Conservation (phyloP, 2,888 invertebrate genomes). For the Graphium colonna region DNA sequence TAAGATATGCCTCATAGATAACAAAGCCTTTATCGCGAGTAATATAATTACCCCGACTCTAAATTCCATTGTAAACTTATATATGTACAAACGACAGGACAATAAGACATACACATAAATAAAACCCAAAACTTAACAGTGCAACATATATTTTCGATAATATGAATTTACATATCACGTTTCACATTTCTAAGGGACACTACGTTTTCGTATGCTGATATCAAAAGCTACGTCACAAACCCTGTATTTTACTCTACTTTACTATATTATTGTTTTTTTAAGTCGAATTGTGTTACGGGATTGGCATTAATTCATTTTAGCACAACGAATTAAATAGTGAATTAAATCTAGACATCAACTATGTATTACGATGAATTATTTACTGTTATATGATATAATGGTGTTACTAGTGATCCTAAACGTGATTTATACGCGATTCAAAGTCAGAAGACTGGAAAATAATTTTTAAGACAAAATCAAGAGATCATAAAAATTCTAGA, state of each 20-base stretch:
- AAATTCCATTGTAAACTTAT: slow-evolving; percentile 19
- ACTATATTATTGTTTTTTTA: slow-evolving; percentile 2
- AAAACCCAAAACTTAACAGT: slow-evolving; percentile 70
- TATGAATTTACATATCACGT: slow-evolving; percentile 74
- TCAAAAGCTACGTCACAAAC: slow-evolving; percentile 14
- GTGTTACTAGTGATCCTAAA: slow-evolving; percentile 17
- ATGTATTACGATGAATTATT: slow-evolving; percentile 15
- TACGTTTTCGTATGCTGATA: slow-evolving; percentile 1
- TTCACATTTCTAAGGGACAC: slow-evolving; percentile 28
- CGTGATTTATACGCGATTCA: slow-evolving; percentile 21
- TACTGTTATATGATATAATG: slow-evolving; percentile 25
- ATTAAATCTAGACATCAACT: slow-evolving; percentile 16
- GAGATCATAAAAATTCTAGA: slow-evolving; percentile 62
- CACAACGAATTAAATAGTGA: slow-evolving; percentile 26
- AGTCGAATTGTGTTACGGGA: slow-evolving; percentile 10
- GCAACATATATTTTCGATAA: slow-evolving; percentile 76
- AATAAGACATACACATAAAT: slow-evolving; percentile 50
- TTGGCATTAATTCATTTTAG: slow-evolving; percentile 33
- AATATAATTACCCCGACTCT: slow-evolving; percentile 34
- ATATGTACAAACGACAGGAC: slow-evolving; percentile 15
- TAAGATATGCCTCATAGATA: slow-evolving; percentile 46
- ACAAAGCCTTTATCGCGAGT: slow-evolving; percentile 32
- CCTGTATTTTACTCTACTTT: slow-evolving; percentile 16
- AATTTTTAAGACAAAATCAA: slow-evolving; percentile 51
- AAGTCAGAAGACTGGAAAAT: slow-evolving; percentile 31